Percentiles rank a stretch among this genome's conserved stretches.
phyloP scores from a whole-genome alignment of 2,797 vertebrate genomes.

The Monodelphis domestica region DNA sequence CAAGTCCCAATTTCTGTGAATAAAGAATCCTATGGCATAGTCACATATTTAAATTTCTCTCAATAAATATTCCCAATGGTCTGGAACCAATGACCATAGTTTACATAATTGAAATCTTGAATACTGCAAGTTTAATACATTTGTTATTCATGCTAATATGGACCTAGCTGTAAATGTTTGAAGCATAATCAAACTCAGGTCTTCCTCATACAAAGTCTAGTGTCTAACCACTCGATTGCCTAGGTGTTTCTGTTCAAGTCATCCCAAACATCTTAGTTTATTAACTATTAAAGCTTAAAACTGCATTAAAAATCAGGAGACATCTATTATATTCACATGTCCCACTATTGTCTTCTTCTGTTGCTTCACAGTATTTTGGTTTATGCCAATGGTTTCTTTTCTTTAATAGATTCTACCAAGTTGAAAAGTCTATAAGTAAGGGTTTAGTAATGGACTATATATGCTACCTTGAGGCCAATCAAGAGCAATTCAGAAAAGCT shows the following conservation, averaged over 20 bases:
- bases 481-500: neutral
- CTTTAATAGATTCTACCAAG: neutral
- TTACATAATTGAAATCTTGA: neutral
- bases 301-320: neutral
- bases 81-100: neutral
- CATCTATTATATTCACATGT: neutral
- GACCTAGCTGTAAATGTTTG: neutral
- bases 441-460: neutral
- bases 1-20: neutral
- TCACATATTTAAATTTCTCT: neutral
- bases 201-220: neutral
- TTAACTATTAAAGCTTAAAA: neutral
- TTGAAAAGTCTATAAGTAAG: neutral
- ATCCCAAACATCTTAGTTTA: neutral
- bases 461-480: neutral
- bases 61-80: neutral
- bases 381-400: neutral
- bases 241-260: neutral
- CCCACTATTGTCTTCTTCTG: neutral
- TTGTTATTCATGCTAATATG: neutral
- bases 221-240: neutral
- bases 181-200: neutral
- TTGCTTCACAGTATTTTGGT: neutral
- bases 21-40: neutral
- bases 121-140: neutral